Evolutionary conservation across 2,797 vertebrate species (phyloP), one percentile per base, ranked within the genome.

Genomic region (Cynodonichthys magdalenae): DNA sequence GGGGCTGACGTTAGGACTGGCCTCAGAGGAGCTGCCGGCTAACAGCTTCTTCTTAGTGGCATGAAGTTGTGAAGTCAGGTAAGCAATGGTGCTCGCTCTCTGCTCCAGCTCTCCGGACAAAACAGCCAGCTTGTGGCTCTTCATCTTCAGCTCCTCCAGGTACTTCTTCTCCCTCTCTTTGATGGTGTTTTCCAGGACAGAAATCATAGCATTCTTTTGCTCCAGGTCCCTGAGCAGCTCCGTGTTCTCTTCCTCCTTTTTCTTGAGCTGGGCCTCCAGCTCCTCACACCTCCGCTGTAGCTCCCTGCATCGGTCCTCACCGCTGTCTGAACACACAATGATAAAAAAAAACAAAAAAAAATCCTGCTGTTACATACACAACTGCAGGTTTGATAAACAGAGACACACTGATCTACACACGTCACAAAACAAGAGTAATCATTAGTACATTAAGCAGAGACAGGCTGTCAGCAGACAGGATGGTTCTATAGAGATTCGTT

Each of bases 151-250:
- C 93, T 99, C 97, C 80, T 99, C 98, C 86, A 99, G 87, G 76
- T 99, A 99, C 84, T 96, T 97, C 90, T 93, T 95, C 88, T 99
- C 97, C 11, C 97, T 85, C 87, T 99, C 98, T 55, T 95, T 95
- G 59, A 97, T 93, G 1, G 96, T 97, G 88, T 95, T 96, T 82
- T 99, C 97, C 81, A 99, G 93, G 63, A 98, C 98, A 0, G 94
- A 92, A 76, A 98, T 95, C 94, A 94, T 93, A 0, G 97, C 96
- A 0, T 95, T 95, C 91, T 97, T 99, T 90, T 96, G 96, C 86
- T 97, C 97, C 34, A 99, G 93, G 83, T 98, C 96, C 39, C 92
- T 89, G 71, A 96, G 77, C 63, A 99, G 88, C 86, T 96, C 96
- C 0, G 81, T 84, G 65, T 98, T 99, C 88, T 99, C 97, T 15